Evolutionary conservation across 2,888 invertebrate species (phyloP), one percentile per base, ranked within the genome.

Genomic region (Oligia strigilis): DNA sequence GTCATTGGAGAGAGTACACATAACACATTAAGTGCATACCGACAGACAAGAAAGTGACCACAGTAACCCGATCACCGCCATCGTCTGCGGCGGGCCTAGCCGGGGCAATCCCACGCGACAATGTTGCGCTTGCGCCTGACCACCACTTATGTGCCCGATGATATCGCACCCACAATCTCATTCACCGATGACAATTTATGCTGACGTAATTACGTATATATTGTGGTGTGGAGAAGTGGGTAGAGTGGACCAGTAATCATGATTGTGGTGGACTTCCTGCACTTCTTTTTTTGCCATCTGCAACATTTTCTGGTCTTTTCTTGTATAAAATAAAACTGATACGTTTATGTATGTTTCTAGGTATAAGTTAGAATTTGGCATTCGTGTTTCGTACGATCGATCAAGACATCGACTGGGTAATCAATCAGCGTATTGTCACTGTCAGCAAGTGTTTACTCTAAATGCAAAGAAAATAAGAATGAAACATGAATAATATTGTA

Each of bases 31-130:
- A 72, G 67, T 66, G 77, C 83, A 87, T 81, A 78, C 77, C 79
- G 82, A 79, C 67, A 79, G 77, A 65, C 79, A 87, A 82, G 90
- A 90, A 89, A 89, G 87, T 84, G 81, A 90, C 88, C 90, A 70
- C 90, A 87, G 90, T 85, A 90, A 91, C 82, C 80, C 76, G 85
- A 91, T 86, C 88, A 62, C 64, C 75, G 72, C 62, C 79, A 72
- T 81, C 79, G 81, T 85, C 87, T 88, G 87, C 86, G 88, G 82
- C 75, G 60, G 77, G 62, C 79, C 72, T 77, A 80, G 77, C 74
- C 77, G 78, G 81, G 80, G 83, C 82, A 75, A 85, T 87, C 86
- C 89, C 86, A 88, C 81, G 90, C 88, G 64, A 89, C 89, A 89
- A 84, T 89, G 89, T 89, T 89, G 88, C 90, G 46, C 75, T 89